Percentiles rank a stretch among this genome's conserved stretches.
phyloP scores from a whole-genome alignment of 2,888 invertebrate species.

The Nomada fabriciana region DNA sequence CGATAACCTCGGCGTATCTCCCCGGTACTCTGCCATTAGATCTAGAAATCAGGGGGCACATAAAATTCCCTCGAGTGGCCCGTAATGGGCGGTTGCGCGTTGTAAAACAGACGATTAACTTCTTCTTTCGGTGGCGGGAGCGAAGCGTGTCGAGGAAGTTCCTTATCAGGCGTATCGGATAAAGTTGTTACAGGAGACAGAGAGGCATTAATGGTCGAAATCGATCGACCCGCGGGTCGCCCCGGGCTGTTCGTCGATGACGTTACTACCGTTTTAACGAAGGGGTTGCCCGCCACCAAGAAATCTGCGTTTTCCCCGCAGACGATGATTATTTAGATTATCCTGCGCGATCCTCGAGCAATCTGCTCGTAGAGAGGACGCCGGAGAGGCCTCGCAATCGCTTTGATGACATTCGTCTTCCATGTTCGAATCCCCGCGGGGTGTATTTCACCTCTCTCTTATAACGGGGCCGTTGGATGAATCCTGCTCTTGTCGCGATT shows the following conservation, averaged over 20 bases:
- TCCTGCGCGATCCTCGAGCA: slow-evolving; percentile 63
- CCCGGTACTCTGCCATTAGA: not conserved
- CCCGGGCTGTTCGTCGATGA: slow-evolving; percentile 65
- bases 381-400: slow-evolving; percentile 39
- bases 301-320: slow-evolving; percentile 56
- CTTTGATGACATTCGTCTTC: slow-evolving; percentile 69
- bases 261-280: slow-evolving; percentile 78
- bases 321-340: slow-evolving; percentile 74
- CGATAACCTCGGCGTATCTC: not conserved
- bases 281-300: slow-evolving; percentile 63
- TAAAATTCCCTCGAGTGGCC: not conserved
- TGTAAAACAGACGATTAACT: slow-evolving; percentile 1
- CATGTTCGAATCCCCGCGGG: slow-evolving; percentile 67
- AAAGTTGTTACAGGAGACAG: slow-evolving; percentile 39
- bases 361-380: slow-evolving; percentile 56
- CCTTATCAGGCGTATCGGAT: slow-evolving; percentile 37
- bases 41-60: not conserved
- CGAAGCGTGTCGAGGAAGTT: slow-evolving; percentile 30
- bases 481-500: slow-evolving; percentile 57
- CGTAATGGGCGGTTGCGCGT: slow-evolving; percentile 2
- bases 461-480: slow-evolving; percentile 46
- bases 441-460: slow-evolving; percentile 53
- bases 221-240: slow-evolving; percentile 54
- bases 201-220: slow-evolving; percentile 46
- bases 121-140: slow-evolving; percentile 4